Conservation (phyloP, 2,113 vertebrate species). For the Gnathonemus longibarbis region DNA sequence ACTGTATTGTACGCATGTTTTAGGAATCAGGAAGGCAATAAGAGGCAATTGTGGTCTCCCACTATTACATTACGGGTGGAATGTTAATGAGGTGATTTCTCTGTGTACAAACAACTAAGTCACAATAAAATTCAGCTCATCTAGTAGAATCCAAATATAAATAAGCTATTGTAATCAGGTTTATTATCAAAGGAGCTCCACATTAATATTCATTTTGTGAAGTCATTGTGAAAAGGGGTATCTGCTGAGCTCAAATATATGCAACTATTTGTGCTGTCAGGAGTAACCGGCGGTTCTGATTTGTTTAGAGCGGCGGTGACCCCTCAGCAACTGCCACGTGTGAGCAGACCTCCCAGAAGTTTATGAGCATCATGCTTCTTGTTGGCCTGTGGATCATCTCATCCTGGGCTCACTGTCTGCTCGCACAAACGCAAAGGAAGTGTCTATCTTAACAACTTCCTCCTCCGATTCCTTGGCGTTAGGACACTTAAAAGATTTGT, state of each 20-base stretch:
- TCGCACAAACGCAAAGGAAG: background rate
- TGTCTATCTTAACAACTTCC: background rate
- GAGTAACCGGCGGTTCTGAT: background rate
- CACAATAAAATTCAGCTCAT: background rate
- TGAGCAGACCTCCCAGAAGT: background rate
- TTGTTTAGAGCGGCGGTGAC: background rate
- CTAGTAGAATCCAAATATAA: background rate
- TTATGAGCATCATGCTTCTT: background rate
- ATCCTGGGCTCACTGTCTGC: background rate
- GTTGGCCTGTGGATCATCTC: background rate
- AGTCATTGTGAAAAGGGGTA: background rate
- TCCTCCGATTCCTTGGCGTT: background rate
- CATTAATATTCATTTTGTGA: background rate
- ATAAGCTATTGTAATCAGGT: background rate
- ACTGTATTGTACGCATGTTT: background rate
- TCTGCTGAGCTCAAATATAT: background rate
- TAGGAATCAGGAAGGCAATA: background rate
- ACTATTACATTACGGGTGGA: background rate
- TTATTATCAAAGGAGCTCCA: background rate
- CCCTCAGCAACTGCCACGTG: background rate
- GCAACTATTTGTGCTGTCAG: background rate
- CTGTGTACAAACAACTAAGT: background rate
- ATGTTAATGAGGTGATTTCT: background rate
- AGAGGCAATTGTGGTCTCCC: background rate
- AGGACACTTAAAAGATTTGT: background rate